Evolutionary conservation across 2,797 vertebrate genomes (phyloP), one percentile per base, ranked within the genome.

Genomic region (Argya squamiceps): DNA sequence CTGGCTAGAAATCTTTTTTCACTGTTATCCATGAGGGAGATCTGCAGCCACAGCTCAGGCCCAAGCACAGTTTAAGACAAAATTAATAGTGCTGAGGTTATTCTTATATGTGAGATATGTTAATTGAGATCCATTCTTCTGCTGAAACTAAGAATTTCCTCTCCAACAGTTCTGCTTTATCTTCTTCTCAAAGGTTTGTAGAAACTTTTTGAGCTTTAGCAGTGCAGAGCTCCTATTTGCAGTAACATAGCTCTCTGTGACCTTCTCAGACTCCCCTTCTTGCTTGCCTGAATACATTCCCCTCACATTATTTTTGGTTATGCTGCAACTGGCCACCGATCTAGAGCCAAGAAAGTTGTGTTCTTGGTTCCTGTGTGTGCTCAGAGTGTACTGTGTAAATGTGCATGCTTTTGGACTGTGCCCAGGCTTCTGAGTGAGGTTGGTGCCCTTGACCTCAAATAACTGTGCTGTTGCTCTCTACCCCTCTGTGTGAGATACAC

Each of bases 391-490:
- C 82, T 88, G 92, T 5, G 5, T 56, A 89, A 85, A 34, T 50
- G 53, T 30, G 10, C 62, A 69, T 88, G 68, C 84, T 80, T 89
- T 83, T 93, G 88, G 62, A 88, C 69, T 55, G 30, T 90, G 79
- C 85, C 56, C 84, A 77, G 89, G 64, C 82, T 80, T 89, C 86
- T 43, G 34, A 50, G 76, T n/a, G 59, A 79, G 52, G 36, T 62
- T 68, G 19, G 36, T 96, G 83, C 55, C 93, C 93, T 95, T 95
- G 92, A 86, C 93, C 94, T 89, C 74, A 90, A 78, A 44, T 73
- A 78, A 50, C 71, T 85, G 67, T n/a, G 2, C 39, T 24, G 9
- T 68, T 81, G 58, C 62, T 62, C 30, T 76, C 20, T 47, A 0
- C 77, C 19, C 29, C 30, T 39, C 23, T 69, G 7, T 26, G 43